Percentiles rank a stretch among this genome's conserved stretches.
phyloP scores from a whole-genome alignment of 2,797 vertebrate species.

The Brachyrhaphis roseni region DNA sequence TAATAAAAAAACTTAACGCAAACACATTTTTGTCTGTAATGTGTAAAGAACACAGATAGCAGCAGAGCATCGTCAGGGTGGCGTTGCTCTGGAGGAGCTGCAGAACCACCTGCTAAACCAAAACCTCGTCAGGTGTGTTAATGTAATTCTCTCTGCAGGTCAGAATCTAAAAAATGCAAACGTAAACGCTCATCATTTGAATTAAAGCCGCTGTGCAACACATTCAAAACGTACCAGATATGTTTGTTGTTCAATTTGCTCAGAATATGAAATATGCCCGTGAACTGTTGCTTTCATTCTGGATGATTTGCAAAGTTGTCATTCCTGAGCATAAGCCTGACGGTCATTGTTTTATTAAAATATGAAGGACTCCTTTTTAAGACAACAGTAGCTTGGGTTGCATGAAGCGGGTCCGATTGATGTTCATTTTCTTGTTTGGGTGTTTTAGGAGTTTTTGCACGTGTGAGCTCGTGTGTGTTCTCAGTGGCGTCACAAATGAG shows the following conservation, averaged over 20 bases:
- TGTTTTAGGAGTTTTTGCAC: neutral
- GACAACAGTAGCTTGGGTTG: neutral
- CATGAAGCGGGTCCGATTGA: neutral
- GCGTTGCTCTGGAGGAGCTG: neutral
- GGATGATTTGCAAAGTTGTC: neutral
- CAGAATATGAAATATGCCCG: neutral
- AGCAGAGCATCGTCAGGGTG: neutral
- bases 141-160: neutral
- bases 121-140: neutral
- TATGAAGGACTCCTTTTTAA: neutral
- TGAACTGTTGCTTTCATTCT: neutral
- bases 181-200: neutral
- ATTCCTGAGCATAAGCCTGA: neutral
- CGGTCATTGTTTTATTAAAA: neutral
- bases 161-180: neutral
- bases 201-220: neutral
- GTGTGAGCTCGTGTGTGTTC: slow-evolving; percentile 5
- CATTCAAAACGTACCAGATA: neutral
- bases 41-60: neutral
- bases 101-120: neutral
- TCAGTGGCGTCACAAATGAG: slow-evolving; percentile 60
- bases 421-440: slow-evolving; percentile 1
- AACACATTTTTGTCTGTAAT: neutral
- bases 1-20: too few relatives aligned
- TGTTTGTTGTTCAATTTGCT: neutral